These are phyloP conservation scores for Pollenia angustigena DNA, from an alignment of 2,888 invertebrate genomes.

Conservation along the genomic window DNA sequence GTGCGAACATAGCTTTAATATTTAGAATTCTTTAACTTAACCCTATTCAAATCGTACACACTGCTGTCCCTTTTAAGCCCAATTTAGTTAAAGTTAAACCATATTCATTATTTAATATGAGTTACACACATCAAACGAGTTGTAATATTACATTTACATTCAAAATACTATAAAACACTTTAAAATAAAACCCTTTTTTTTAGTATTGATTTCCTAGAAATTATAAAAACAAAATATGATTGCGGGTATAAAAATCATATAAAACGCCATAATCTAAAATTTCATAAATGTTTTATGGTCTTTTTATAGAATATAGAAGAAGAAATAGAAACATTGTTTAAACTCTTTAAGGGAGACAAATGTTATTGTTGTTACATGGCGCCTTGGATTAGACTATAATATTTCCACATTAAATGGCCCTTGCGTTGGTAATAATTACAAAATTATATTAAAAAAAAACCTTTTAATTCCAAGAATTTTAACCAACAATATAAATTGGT, in stretches of 20 bases:
- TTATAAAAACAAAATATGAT: constrained; percentile 46
- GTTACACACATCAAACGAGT: constrained; percentile 32
- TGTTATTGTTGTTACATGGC: constrained; percentile 37
- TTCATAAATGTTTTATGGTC: constrained; percentile 64
- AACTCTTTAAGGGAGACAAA: background rate
- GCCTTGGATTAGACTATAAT: constrained; percentile 17
- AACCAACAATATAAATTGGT: background rate
- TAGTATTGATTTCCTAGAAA: constrained; percentile 36
- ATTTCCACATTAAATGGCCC: constrained; percentile 38
- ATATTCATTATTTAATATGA: constrained; percentile 15
- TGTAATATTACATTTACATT: too few species aligned
- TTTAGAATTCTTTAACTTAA: background rate
- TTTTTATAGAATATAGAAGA: background rate
- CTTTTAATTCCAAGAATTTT: background rate
- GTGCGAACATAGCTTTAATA: too few species aligned
- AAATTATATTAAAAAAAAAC: background rate
- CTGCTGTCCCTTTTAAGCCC: background rate
- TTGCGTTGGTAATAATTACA: constrained; percentile 40
- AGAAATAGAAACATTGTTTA: constrained; percentile 1
- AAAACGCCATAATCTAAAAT: constrained; percentile 31
- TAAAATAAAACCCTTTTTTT: constrained; percentile 26
- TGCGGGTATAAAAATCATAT: constrained; percentile 23
- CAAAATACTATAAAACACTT: too few species aligned
- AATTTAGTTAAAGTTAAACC: constrained; percentile 8
- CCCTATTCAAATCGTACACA: background rate